Evolutionary conservation across 2,888 invertebrate genomes (phyloP).

Genomic region (Tromatobia lineatoria): DNA sequence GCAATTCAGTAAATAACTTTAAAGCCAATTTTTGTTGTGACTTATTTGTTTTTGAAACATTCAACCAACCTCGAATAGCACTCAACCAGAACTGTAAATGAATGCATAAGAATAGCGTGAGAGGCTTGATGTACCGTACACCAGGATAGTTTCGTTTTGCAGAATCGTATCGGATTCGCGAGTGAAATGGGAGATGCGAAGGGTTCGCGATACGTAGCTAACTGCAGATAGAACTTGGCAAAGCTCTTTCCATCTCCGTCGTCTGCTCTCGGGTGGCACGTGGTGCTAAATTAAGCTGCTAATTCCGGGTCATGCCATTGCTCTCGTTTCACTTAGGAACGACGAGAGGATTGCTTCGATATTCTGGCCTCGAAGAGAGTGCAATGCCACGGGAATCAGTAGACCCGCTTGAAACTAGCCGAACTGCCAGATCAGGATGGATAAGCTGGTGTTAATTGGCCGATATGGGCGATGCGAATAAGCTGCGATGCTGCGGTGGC

Average conservation of each 20-base stretch:
- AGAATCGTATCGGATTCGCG: slow-evolving; percentile 63
- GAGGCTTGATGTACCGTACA: slow-evolving; percentile 54
- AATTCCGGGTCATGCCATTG: slow-evolving; percentile 70
- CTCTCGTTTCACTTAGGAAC: slow-evolving; percentile 48
- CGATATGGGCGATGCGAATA: slow-evolving; percentile 57
- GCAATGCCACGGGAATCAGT: slow-evolving; percentile 1
- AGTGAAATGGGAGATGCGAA: slow-evolving; percentile 58
- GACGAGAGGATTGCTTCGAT: slow-evolving; percentile 5
- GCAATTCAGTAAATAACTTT: slow-evolving; percentile 5
- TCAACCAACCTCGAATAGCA: slow-evolving; percentile 53
- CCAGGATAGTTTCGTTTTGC: slow-evolving; percentile 61
- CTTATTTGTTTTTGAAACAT: slow-evolving; percentile 24
- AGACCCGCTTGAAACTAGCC: background rate
- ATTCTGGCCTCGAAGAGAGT: background rate
- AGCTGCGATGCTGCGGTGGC: slow-evolving; percentile 45
- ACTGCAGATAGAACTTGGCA: slow-evolving; percentile 32
- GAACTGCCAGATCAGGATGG: background rate
- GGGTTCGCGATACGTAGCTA: slow-evolving; percentile 12
- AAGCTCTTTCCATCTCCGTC: slow-evolving; percentile 29
- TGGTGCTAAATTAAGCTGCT: slow-evolving; percentile 74
- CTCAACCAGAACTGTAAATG: slow-evolving; percentile 34
- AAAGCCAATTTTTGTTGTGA: slow-evolving; percentile 37
- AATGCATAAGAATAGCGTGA: slow-evolving; percentile 46
- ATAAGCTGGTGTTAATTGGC: slow-evolving; percentile 48
- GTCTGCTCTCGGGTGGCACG: slow-evolving; percentile 34